Evolutionary conservation across 1,140 invertebrate genomes (phyloP).

Genomic region (Heliconius hewitsoni): DNA sequence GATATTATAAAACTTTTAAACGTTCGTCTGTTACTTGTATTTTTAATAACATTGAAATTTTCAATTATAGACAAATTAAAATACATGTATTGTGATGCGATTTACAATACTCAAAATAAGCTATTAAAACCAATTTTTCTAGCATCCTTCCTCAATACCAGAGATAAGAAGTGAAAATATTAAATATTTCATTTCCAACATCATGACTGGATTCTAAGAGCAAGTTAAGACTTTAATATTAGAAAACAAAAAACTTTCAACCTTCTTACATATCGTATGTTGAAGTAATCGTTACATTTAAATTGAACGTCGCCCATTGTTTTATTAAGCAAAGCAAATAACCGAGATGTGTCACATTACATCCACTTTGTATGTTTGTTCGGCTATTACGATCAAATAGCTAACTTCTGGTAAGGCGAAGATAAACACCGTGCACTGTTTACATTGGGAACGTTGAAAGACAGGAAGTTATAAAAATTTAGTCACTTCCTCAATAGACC

Average conservation of each 20-base stretch:
- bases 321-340: constrained; percentile 35
- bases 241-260: neutral
- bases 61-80: too few relatives aligned
- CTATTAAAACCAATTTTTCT: too few relatives aligned
- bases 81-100: too few relatives aligned
- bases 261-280: neutral
- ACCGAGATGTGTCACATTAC: constrained; percentile 47
- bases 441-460: constrained; percentile 42
- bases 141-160: too few relatives aligned
- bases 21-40: too few relatives aligned
- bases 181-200: too few relatives aligned
- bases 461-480: constrained; percentile 61
- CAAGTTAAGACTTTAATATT: neutral
- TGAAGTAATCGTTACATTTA: constrained; percentile 8
- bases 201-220: too few relatives aligned
- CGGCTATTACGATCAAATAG: constrained; percentile 64
- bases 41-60: too few relatives aligned
- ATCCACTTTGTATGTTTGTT: constrained; percentile 56
- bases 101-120: too few relatives aligned
- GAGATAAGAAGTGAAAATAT: too few relatives aligned
- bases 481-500: constrained; percentile 36
- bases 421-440: constrained; percentile 45
- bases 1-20: too few relatives aligned
- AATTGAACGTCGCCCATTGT: neutral
- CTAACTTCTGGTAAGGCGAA: constrained; percentile 38